phyloP scores from a whole-genome alignment of 2,888 invertebrate genomes.

The Eristalis tenax region DNA sequence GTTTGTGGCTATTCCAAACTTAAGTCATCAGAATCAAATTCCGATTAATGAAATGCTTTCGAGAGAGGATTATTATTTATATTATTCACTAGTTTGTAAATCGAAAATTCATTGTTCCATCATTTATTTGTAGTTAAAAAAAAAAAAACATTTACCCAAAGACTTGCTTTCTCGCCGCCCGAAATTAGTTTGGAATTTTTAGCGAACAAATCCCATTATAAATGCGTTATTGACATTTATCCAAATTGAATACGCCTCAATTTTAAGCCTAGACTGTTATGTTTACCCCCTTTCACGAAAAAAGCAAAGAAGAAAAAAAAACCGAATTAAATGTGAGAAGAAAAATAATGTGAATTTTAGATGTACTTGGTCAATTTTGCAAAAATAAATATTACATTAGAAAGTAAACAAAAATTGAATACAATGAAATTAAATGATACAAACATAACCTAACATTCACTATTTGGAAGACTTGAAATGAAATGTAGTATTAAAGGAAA shows the following conservation, averaged over 20 bases:
- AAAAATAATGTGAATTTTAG: constrained; percentile 34
- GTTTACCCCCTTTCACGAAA: constrained; percentile 31
- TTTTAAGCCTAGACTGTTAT: background rate
- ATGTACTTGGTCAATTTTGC: constrained; percentile 65
- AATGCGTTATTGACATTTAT: constrained; percentile 29
- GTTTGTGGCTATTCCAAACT: too few relatives aligned
- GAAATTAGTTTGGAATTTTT: background rate
- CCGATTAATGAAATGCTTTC: too few relatives aligned
- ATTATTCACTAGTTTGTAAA: too few relatives aligned
- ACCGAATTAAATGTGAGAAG: constrained; percentile 3
- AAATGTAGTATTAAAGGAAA: constrained; percentile 45
- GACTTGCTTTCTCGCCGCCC: background rate
- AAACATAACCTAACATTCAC: constrained; percentile 36
- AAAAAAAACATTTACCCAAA: background rate
- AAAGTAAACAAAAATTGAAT: background rate
- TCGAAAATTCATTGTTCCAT: background rate
- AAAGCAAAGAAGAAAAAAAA: constrained; percentile 29
- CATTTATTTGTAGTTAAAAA: background rate
- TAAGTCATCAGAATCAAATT: too few relatives aligned
- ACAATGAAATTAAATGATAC: constrained; percentile 1
- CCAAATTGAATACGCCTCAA: background rate
- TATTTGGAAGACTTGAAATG: constrained; percentile 42
- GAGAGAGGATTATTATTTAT: too few relatives aligned
- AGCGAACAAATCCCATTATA: background rate
- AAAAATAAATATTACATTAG: constrained; percentile 20